These are phyloP conservation scores for Cisticola juncidis DNA, from an alignment of 2,113 vertebrate genomes.

Conservation along the genomic window DNA sequence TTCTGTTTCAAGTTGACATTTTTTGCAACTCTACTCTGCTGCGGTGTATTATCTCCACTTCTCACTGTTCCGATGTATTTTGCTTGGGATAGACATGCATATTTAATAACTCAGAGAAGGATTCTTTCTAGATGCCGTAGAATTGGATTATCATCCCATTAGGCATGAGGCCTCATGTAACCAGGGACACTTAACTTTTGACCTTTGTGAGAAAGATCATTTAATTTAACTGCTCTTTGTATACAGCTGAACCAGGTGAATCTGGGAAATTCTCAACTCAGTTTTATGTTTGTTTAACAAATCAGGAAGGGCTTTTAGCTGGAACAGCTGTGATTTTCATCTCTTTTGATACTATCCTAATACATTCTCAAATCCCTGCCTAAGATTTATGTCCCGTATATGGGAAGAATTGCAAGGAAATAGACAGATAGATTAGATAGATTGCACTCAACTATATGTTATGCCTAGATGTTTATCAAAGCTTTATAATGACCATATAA, in stretches of 20 bases:
- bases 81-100: conserved; percentile 61
- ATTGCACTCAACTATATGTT: background rate
- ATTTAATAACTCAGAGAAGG: conserved; percentile 69
- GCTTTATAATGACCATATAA: conserved; percentile 45
- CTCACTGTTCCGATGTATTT: conserved; percentile 63
- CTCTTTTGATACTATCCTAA: conserved; percentile 65
- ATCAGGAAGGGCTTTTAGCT: conserved; percentile 68
- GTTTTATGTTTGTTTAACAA: conserved; percentile 68
- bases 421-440: conserved; percentile 66
- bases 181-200: conserved; percentile 71
- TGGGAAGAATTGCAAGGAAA: conserved; percentile 58
- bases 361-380: conserved; percentile 63
- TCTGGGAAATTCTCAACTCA: conserved; percentile 58
- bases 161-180: conserved; percentile 68
- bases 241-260: conserved; percentile 64
- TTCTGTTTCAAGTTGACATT: conserved; percentile 66
- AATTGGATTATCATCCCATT: conserved; percentile 73
- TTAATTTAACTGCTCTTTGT: conserved; percentile 69
- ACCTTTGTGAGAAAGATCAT: conserved; percentile 71
- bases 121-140: conserved; percentile 64
- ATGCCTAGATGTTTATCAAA: conserved; percentile 58
- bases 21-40: conserved; percentile 61
- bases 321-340: conserved; percentile 70
- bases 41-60: conserved; percentile 40
- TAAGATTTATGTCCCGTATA: conserved; percentile 61